Evolutionary conservation across 2,888 invertebrate species (phyloP).

Genomic region (Alloscopus bannaensis): DNA sequence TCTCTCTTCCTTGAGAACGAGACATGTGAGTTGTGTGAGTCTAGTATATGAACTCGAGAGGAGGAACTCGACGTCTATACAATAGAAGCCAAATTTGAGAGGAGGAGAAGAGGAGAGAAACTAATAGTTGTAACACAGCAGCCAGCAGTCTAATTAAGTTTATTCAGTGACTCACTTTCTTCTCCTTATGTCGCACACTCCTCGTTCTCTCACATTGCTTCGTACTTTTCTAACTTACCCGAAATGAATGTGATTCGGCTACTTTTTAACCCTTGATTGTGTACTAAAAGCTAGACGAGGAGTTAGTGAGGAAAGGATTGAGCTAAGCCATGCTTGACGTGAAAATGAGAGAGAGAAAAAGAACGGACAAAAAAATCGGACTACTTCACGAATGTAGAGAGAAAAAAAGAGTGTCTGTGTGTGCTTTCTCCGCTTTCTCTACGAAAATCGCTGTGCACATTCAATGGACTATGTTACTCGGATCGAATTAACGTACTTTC

Average conservation of each 20-base stretch:
- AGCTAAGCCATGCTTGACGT: constrained; percentile 27
- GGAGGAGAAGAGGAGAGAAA: background rate
- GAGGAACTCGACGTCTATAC: background rate
- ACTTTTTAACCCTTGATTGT: constrained; percentile 29
- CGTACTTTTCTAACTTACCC: background rate
- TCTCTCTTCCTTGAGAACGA: background rate
- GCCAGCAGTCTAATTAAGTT: constrained; percentile 50
- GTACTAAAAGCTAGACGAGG: constrained; percentile 9
- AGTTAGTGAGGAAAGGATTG: constrained; percentile 15
- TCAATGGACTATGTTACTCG: constrained; percentile 8
- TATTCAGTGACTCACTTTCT: constrained; percentile 36
- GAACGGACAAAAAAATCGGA: constrained; percentile 24
- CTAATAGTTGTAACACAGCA: constrained; percentile 25
- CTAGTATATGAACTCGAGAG: background rate
- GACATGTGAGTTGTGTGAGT: background rate
- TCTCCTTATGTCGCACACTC: constrained; percentile 11
- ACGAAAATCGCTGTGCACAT: background rate
- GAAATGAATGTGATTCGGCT: constrained; percentile 23
- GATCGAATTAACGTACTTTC: constrained; percentile 52
- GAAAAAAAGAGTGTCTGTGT: constrained; percentile 17
- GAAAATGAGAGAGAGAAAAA: constrained; percentile 50
- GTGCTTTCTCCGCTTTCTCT: constrained; percentile 38
- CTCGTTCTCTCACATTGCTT: constrained; percentile 12
- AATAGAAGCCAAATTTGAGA: constrained; percentile 18
- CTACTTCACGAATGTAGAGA: background rate